Percentiles rank a stretch among this genome's conserved stretches.
Evolutionary conservation across 1,140 invertebrate species (phyloP).

Genomic region (Hermetia illucens): DNA sequence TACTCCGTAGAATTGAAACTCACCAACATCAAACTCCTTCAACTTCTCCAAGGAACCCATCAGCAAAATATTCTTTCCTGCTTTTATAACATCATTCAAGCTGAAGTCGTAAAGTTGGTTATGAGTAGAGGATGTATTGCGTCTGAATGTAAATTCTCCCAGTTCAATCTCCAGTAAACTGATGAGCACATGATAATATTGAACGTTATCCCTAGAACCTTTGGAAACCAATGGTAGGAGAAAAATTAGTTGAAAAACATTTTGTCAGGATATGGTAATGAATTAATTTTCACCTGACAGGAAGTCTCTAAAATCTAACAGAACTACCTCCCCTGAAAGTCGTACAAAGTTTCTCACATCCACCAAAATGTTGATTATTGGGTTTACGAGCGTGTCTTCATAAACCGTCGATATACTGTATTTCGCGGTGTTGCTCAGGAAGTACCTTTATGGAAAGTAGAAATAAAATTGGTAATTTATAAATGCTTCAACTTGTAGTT

Average conservation of each 20-base stretch:
- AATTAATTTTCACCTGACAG: constrained; percentile 14
- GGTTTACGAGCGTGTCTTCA: constrained; percentile 37
- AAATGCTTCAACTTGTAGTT: constrained; percentile 12
- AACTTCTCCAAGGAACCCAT: constrained; percentile 21
- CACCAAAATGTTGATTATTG: constrained; percentile 33
- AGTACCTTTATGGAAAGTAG: too few species aligned
- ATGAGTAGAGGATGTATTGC: constrained; percentile 7
- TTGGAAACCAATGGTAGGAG: too few species aligned
- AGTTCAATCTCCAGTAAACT: constrained; percentile 16
- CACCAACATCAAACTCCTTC: constrained; percentile 21
- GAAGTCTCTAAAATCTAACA: constrained; percentile 37
- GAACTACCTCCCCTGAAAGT: constrained; percentile 38
- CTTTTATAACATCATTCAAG: constrained; percentile 11
- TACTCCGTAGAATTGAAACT: too few species aligned
- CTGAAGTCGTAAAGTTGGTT: constrained; percentile 14
- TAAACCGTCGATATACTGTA: constrained; percentile 39
- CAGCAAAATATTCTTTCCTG: constrained; percentile 12
- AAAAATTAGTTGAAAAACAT: too few species aligned
- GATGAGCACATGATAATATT: constrained; percentile 12
- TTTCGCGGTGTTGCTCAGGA: too few species aligned
- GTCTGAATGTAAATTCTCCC: constrained; percentile 15
- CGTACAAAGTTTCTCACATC: constrained; percentile 39
- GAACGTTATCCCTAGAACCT: too few species aligned
- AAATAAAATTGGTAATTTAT: constrained; percentile 9
- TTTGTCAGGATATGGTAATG: too few species aligned